Conservation (phyloP, 2,797 vertebrate genomes). For the Pelobates cultripes region DNA sequence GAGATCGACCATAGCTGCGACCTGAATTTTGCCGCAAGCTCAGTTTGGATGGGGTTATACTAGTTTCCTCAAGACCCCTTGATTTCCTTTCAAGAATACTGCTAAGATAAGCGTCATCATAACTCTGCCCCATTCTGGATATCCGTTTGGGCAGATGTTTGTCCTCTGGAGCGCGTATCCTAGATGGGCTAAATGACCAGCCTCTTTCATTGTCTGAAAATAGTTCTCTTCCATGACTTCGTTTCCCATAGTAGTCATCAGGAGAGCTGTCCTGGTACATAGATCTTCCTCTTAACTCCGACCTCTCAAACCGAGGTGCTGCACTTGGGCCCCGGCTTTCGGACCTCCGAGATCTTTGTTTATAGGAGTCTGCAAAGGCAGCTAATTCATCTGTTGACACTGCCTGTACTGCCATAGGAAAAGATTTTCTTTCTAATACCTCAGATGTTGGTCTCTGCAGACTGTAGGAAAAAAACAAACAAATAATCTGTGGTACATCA, state of each 20-base stretch:
- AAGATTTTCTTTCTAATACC: constrained; percentile 86
- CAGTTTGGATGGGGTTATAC: constrained; percentile 87
- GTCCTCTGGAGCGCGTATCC: constrained; percentile 71
- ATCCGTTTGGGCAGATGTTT: constrained; percentile 85
- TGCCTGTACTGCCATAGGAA: constrained; percentile 81
- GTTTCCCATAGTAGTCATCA: constrained; percentile 71
- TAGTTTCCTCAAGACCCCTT: constrained; percentile 77
- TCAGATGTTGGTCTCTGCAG: constrained; percentile 89
- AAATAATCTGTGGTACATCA: background rate
- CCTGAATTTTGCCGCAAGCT: constrained; percentile 80
- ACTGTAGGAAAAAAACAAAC: constrained; percentile 59
- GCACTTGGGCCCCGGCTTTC: constrained; percentile 70
- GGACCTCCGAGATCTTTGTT: constrained; percentile 70
- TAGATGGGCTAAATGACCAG: constrained; percentile 77
- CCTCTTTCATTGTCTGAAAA: constrained; percentile 67
- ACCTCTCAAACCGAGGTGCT: constrained; percentile 68
- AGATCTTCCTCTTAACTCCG: constrained; percentile 66
- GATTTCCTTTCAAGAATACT: constrained; percentile 84
- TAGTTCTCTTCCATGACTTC: constrained; percentile 66
- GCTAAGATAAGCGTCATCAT: constrained; percentile 83
- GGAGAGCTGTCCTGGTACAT: constrained; percentile 68
- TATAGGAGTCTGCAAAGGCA: constrained; percentile 82
- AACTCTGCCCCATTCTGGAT: constrained; percentile 79
- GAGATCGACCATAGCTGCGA: constrained; percentile 75
- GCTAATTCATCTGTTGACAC: constrained; percentile 94